A percentile compares a stretch with the other conserved stretches of the same genome.
These are phyloP conservation scores for Anas georgica DNA, from an alignment of 2,797 vertebrate species.

Conservation along the genomic window DNA sequence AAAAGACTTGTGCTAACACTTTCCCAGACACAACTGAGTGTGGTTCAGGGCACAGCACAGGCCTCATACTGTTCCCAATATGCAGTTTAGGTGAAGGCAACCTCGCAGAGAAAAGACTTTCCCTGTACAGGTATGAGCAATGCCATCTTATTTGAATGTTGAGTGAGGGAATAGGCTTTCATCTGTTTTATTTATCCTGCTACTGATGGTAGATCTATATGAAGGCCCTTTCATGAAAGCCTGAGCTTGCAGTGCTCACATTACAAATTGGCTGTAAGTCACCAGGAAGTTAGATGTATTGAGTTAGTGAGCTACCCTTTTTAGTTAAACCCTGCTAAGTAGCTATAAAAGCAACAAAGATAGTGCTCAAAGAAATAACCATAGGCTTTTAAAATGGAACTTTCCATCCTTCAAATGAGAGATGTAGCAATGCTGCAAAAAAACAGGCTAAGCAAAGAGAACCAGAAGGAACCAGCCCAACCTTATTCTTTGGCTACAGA, in stretches of 20 bases:
- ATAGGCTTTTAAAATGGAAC: not conserved
- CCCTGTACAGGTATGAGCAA: not conserved
- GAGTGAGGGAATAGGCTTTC: not conserved
- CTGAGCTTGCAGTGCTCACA: not conserved
- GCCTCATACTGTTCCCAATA: not conserved
- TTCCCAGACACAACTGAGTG: not conserved
- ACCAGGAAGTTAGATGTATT: not conserved
- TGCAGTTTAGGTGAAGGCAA: not conserved
- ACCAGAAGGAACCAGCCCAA: not conserved
- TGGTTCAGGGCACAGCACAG: not conserved
- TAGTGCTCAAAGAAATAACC: not conserved
- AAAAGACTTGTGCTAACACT: not conserved
- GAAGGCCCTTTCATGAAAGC: not conserved
- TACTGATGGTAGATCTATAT: not conserved
- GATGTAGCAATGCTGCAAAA: not conserved
- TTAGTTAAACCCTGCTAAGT: not conserved
- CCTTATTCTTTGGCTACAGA: slow-evolving; percentile 11
- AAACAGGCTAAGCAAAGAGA: not conserved
- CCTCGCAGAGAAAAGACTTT: not conserved
- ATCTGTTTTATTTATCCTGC: not conserved
- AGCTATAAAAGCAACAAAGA: not conserved
- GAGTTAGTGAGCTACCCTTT: not conserved
- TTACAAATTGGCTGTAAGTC: fast-evolving
- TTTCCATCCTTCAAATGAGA: not conserved
- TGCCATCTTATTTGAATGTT: not conserved